Percentiles rank a stretch among this genome's conserved stretches.
These are phyloP conservation scores for Ornithoptera priamus DNA, from an alignment of 2,888 invertebrate species.

Conservation along the genomic window DNA sequence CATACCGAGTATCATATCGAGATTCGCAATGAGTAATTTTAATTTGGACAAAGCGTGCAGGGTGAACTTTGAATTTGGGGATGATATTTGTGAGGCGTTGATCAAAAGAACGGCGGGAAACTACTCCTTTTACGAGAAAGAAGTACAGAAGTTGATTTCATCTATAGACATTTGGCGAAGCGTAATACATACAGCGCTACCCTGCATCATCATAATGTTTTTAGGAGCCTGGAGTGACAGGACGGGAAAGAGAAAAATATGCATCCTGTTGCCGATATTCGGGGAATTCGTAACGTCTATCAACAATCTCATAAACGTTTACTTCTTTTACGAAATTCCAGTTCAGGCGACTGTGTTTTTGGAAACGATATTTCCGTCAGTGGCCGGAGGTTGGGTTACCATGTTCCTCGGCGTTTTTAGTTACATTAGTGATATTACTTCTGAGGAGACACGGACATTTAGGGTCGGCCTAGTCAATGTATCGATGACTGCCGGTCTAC, in stretches of 20 bases:
- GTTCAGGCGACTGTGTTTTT: slow-evolving; percentile 75
- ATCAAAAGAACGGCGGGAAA: slow-evolving; percentile 66
- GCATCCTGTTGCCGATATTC: slow-evolving; percentile 77
- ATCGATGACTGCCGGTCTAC: slow-evolving; percentile 79
- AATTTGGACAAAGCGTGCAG: slow-evolving; percentile 73
- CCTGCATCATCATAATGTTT: slow-evolving; percentile 79
- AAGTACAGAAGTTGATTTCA: slow-evolving; percentile 80
- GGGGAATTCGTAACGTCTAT: slow-evolving; percentile 76
- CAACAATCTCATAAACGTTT: slow-evolving; percentile 77
- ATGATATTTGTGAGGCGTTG: slow-evolving; percentile 65
- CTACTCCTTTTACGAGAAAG: slow-evolving; percentile 81
- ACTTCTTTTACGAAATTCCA: slow-evolving; percentile 79
- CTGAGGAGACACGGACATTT: slow-evolving; percentile 78
- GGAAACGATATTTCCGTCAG: slow-evolving; percentile 75
- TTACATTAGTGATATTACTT: slow-evolving; percentile 82
- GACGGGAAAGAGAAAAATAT: slow-evolving; percentile 78
- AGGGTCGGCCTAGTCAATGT: slow-evolving; percentile 82
- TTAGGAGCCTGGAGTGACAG: slow-evolving; percentile 83
- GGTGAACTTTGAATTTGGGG: slow-evolving; percentile 59
- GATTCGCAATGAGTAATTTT: slow-evolving; percentile 82
- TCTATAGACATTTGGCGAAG: slow-evolving; percentile 80
- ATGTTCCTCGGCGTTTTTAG: slow-evolving; percentile 82
- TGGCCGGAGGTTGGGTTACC: slow-evolving; percentile 79
- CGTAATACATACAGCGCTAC: slow-evolving; percentile 76
- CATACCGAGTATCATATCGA: slow-evolving; percentile 83